A percentile compares a stretch with the other conserved stretches of the same genome.
These are phyloP conservation scores for Chrysotoxum bicinctum DNA, from an alignment of 2,888 invertebrate genomes.

Conservation along the genomic window DNA sequence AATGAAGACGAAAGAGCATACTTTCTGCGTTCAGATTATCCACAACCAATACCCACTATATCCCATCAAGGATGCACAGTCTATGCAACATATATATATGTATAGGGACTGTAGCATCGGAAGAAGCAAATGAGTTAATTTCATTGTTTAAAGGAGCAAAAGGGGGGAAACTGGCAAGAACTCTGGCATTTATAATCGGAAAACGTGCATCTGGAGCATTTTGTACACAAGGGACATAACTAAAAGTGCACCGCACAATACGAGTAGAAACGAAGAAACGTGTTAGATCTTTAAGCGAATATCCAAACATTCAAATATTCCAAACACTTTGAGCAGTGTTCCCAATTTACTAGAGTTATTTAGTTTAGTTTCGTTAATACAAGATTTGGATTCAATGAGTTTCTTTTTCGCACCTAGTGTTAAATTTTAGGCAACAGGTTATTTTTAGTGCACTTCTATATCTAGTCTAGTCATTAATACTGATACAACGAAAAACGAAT, in stretches of 20 bases:
- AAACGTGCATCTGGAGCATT: constrained; percentile 72
- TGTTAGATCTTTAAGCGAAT: constrained; percentile 48
- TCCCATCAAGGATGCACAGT: constrained; percentile 14
- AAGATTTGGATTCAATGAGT: too few relatives aligned
- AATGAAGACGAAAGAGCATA: constrained; percentile 68
- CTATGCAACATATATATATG: neutral
- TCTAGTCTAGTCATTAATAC: too few relatives aligned
- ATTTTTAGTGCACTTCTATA: too few relatives aligned
- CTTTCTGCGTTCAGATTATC: constrained; percentile 65
- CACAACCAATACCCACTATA: constrained; percentile 2
- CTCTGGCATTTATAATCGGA: constrained; percentile 44
- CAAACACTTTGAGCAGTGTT: constrained; percentile 2
- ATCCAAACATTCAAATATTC: constrained; percentile 28
- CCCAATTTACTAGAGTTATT: neutral
- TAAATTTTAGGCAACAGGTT: too few relatives aligned
- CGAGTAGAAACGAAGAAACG: constrained; percentile 49
- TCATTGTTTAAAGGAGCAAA: constrained; percentile 57
- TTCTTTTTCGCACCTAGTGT: too few relatives aligned
- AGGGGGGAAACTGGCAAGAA: constrained; percentile 7
- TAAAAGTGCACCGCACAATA: constrained; percentile 50
- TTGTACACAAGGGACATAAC: constrained; percentile 56
- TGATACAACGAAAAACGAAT: too few relatives aligned
- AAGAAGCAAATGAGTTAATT: constrained; percentile 69
- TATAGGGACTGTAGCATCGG: neutral
- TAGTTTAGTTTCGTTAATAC: too few relatives aligned